Percentiles rank a stretch among this genome's conserved stretches.
Evolutionary conservation across 1,140 invertebrate species (phyloP).

Genomic region (Lysiphlebus fabarum): DNA sequence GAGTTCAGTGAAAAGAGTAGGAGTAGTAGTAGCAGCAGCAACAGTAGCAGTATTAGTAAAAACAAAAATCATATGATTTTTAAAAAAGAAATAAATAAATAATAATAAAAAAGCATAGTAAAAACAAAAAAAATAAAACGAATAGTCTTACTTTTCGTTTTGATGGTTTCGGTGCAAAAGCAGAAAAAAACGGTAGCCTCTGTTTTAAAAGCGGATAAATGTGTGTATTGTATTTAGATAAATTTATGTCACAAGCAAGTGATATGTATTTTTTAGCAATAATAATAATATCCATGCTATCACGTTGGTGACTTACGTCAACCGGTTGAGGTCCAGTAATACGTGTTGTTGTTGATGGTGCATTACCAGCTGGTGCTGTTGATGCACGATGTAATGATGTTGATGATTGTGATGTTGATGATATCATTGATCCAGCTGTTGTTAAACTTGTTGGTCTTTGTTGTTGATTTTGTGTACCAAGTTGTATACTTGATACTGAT

Average conservation of each 20-base stretch:
- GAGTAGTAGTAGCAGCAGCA: too few species aligned
- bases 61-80: neutral
- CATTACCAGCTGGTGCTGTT: constrained; percentile 46
- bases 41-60: too few species aligned
- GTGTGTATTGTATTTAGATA: constrained; percentile 13
- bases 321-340: constrained; percentile 88
- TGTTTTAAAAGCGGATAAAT: constrained; percentile 9
- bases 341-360: constrained; percentile 51
- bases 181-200: constrained; percentile 6
- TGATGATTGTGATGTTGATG: constrained; percentile 39
- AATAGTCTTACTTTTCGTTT: constrained; percentile 11
- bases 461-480: constrained; percentile 34
- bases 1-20: neutral
- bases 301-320: constrained; percentile 65
- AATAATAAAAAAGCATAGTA: neutral
- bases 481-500: constrained; percentile 34
- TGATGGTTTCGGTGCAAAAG: constrained; percentile 8
- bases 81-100: neutral
- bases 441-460: constrained; percentile 46
- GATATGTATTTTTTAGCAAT: neutral
- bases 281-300: too few species aligned
- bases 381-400: constrained; percentile 46
- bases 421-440: constrained; percentile 39
- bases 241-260: constrained; percentile 7
- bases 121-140: constrained; percentile 7